These are phyloP conservation scores for Cantharis flavilabris DNA, from an alignment of 2,888 invertebrate genomes.

Conservation along the genomic window DNA sequence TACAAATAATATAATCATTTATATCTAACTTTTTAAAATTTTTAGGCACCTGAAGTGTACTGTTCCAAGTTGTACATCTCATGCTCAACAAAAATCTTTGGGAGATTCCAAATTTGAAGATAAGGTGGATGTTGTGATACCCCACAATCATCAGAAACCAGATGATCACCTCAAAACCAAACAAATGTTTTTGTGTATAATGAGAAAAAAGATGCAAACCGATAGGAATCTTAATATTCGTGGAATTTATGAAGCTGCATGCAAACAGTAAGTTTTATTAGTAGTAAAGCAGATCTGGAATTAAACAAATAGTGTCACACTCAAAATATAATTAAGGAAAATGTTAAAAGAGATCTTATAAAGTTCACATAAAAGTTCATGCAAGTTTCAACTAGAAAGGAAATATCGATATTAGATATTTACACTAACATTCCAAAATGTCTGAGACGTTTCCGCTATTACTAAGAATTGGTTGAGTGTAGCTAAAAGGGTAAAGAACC, in stretches of 20 bases:
- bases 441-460: no score
- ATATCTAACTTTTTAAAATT: not conserved
- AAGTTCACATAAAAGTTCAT: no score
- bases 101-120: constrained; percentile 30
- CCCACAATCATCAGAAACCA: constrained; percentile 46
- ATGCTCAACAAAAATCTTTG: constrained; percentile 38
- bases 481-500: no score
- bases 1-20: no score
- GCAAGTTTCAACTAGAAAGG: no score
- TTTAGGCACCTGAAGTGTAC: constrained; percentile 45
- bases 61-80: constrained; percentile 39
- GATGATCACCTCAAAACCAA: constrained; percentile 40
- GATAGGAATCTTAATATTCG: constrained; percentile 49
- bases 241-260: constrained; percentile 47
- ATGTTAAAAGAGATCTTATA: no score
- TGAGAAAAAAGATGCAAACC: constrained; percentile 46
- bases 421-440: no score
- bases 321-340: no score
- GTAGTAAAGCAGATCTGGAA: no score
- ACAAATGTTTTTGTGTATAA: constrained; percentile 48
- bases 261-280: constrained; percentile 41
- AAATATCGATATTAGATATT: no score
- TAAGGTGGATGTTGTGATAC: constrained; percentile 36
- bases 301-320: no score
- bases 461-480: no score